Evolutionary conservation across 2,797 vertebrate species (phyloP).

Genomic region (Sparus aurata): DNA sequence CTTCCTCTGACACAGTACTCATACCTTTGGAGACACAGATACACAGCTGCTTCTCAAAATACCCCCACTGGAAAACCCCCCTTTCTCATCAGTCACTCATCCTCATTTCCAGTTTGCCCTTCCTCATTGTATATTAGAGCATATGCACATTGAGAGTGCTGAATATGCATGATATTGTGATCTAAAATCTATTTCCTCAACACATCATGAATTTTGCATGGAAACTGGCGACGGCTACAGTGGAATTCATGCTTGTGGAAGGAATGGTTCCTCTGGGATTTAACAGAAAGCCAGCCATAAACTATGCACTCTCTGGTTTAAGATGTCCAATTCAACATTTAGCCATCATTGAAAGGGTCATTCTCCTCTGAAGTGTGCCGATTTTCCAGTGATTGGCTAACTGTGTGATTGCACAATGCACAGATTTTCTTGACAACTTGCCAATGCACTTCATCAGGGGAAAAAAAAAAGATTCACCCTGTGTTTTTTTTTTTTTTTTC

Average conservation of each 20-base stretch:
- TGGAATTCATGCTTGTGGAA: slow-evolving; percentile 54
- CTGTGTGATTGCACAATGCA: slow-evolving; percentile 33
- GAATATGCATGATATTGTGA: slow-evolving; percentile 40
- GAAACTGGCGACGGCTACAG: slow-evolving; percentile 39
- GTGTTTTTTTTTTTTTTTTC: slow-evolving; percentile 18
- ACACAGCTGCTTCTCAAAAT: slow-evolving; percentile 82
- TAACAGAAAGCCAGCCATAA: slow-evolving; percentile 17
- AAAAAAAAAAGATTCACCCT: not conserved
- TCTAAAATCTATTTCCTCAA: slow-evolving; percentile 43
- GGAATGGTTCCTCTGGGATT: slow-evolving; percentile 46
- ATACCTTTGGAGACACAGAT: slow-evolving; percentile 71
- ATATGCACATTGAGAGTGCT: slow-evolving; percentile 31
- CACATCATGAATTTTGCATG: slow-evolving; percentile 49
- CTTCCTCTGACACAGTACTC: slow-evolving; percentile 63
- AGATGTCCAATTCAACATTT: slow-evolving; percentile 14
- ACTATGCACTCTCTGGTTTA: slow-evolving; percentile 16
- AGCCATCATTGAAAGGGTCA: slow-evolving; percentile 21
- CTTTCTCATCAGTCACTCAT: slow-evolving; percentile 33
- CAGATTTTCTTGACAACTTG: slow-evolving; percentile 39
- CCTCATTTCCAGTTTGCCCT: slow-evolving; percentile 27
- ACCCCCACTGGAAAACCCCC: slow-evolving; percentile 70
- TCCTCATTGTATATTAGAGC: slow-evolving; percentile 10
- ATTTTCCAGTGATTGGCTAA: slow-evolving; percentile 34
- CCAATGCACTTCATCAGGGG: slow-evolving; percentile 10
- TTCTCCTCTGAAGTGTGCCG: slow-evolving; percentile 3